Conservation (phyloP, 1,140 invertebrate genomes). For the Seison nebaliae region DNA sequence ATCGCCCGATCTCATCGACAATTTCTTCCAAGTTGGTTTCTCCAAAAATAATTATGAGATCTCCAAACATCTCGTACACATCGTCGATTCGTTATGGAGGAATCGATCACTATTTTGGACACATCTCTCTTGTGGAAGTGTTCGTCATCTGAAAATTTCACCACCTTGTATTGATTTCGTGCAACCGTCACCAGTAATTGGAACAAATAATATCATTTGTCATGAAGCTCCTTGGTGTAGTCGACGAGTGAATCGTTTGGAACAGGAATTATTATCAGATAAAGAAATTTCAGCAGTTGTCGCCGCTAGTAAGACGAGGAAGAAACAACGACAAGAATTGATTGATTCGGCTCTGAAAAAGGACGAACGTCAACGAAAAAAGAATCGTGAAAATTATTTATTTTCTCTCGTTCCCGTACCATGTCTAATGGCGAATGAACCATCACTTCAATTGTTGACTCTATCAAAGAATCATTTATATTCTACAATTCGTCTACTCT, state of each 20-base stretch:
- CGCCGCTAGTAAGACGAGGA: constrained; percentile 83
- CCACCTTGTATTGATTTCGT: constrained; percentile 96
- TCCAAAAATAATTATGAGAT: too few species aligned
- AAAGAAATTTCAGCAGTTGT: constrained; percentile 52
- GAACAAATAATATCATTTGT: constrained; percentile 20
- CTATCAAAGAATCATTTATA: too few species aligned
- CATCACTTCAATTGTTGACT: too few species aligned
- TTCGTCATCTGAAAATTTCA: constrained; percentile 41
- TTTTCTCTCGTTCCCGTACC: constrained; percentile 88
- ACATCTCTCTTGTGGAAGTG: background rate
- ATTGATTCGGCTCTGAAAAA: constrained; percentile 73
- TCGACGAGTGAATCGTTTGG: background rate
- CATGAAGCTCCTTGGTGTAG: background rate
- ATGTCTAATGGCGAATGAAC: too few species aligned
- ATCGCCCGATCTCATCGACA: too few species aligned
- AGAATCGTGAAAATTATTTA: constrained; percentile 73
- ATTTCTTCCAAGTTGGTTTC: too few species aligned
- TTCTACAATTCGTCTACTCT: too few species aligned
- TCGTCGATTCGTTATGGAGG: too few species aligned
- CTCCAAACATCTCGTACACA: too few species aligned
- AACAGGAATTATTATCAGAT: background rate
- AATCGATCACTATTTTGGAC: too few species aligned
- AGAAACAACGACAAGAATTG: constrained; percentile 91
- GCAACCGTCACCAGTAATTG: constrained; percentile 85
- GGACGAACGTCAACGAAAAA: constrained; percentile 70